Evolutionary conservation across 2,888 invertebrate genomes (phyloP), one percentile per base, ranked within the genome.

Genomic region (Chirona hameri): DNA sequence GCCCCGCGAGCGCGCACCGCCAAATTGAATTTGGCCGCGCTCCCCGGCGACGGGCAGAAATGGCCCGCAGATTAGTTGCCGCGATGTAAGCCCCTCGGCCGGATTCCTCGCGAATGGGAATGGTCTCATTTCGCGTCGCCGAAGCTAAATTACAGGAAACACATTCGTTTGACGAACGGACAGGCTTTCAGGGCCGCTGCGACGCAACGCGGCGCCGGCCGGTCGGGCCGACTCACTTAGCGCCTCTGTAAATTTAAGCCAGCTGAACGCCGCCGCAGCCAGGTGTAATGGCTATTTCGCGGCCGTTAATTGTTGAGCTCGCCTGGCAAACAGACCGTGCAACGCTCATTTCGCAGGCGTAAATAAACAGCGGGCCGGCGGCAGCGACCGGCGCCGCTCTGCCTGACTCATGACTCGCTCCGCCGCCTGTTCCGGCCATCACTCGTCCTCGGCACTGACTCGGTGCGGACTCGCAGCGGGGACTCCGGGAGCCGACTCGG

Each of bases 51-150:
- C 9, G 39, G 27, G 10, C 39, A n/a, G 76, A 24, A 76, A 76
- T 76, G 76, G 76, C 21, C 76, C 39, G 14, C 76, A 76, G 76
- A 76, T 76, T 76, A 76, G 76, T 76, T 76, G 76, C 76, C 29
- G 18, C 76, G 24, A 21, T 39, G 76, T 76, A 76, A 76, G 76
- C 76, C 76, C 39, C 39, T 31, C 76, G 24, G 76, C 39, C 18
- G 76, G 21, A 76, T 24, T 76, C 31, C 39, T 39, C 3, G 18
- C 76, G 76, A 76, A 76, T 76, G 76, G 39, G 76, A 76, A 76
- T 76, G 76, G 76, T 76, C 76, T 76, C 76, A 76, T 76, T 76
- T 76, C 39, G 76, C 69, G 69, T n/a, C 69, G 69, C 10, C 29
- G 29, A 69, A 29, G 69, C 69, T 69, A 69, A 69, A 69, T 69